phyloP scores from a whole-genome alignment of 2,797 vertebrate genomes.

The Malacoraja senta region DNA sequence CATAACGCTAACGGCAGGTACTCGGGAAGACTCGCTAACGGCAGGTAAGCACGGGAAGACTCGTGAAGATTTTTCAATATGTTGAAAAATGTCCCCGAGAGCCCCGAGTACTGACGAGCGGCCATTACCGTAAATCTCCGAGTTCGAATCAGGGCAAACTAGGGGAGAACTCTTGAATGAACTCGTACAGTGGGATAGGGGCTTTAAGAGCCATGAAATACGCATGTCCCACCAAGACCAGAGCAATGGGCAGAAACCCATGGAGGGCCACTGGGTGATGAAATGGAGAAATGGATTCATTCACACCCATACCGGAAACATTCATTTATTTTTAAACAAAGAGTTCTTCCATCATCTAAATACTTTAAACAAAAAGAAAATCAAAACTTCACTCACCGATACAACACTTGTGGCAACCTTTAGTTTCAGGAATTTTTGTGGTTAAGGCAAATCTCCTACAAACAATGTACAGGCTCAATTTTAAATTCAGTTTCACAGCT shows the following conservation, averaged over 20 bases:
- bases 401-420: slow-evolving; percentile 98
- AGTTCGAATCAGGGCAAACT: too few relatives aligned
- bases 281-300: neutral
- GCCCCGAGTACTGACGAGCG: too few relatives aligned
- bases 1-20: too few relatives aligned
- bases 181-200: too few relatives aligned
- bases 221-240: neutral
- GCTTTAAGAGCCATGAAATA: neutral
- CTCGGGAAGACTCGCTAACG: too few relatives aligned
- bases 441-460: slow-evolving; percentile 91
- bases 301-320: neutral
- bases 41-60: too few relatives aligned
- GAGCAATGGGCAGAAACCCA: neutral
- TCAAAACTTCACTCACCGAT: slow-evolving; percentile 70
- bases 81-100: too few relatives aligned
- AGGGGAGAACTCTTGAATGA: too few relatives aligned
- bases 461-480: slow-evolving; percentile 44
- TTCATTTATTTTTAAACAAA: neutral
- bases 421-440: slow-evolving; percentile 95
- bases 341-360: neutral
- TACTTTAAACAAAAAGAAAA: neutral
- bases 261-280: neutral
- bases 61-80: too few relatives aligned
- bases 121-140: too few relatives aligned
- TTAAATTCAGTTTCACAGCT: neutral